Evolutionary conservation across 2,888 invertebrate genomes (phyloP), one percentile per base, ranked within the genome.

Genomic region (Drosophila helvetica): DNA sequence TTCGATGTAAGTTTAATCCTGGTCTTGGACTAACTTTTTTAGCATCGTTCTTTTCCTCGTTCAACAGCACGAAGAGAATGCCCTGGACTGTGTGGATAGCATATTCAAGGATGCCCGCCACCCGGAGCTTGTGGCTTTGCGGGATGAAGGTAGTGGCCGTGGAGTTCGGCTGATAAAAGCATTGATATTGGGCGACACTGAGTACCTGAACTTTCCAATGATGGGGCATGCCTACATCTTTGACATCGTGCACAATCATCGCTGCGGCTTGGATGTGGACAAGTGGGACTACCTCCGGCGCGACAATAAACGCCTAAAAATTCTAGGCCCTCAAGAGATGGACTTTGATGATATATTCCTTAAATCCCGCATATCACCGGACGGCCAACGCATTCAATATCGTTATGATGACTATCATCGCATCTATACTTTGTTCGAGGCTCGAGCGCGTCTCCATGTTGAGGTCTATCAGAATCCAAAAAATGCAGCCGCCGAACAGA

Each of bases 221-320:
- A 78, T 86, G 42, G 57, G 70, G 0, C 42, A 69, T 77, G 75
- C 58, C 7, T 92, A 90, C 68, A 66, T 92, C 17, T 91, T 90
- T 54, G 92, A 92, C 54, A 93, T 95, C 73, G 93, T 95, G 0
- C 92, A 93, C 52, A 95, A 95, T 88, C 92, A 93, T 68, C 89
- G 91, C 42, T 94, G 93, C 73, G 93, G 93, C 9, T 91, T 95
- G 18, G 95, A 95, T 89, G 95, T 95, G 1, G 95, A 95, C 86
- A 94, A 95, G 86, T 94, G 94, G 93, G 95, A 95, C 80, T 95
- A 95, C 83, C 91, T 95, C 52, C 90, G 93, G 18, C 92, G 95
- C 22, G 95, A 95, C 84, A 92, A 92, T 48, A 90, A 92, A 56
- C 78, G 71, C 7, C 43, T 86, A 0, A 56, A 79, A 2, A 54